Conservation (phyloP, 2,113 vertebrate genomes). For the Marcusenius ussheri region DNA sequence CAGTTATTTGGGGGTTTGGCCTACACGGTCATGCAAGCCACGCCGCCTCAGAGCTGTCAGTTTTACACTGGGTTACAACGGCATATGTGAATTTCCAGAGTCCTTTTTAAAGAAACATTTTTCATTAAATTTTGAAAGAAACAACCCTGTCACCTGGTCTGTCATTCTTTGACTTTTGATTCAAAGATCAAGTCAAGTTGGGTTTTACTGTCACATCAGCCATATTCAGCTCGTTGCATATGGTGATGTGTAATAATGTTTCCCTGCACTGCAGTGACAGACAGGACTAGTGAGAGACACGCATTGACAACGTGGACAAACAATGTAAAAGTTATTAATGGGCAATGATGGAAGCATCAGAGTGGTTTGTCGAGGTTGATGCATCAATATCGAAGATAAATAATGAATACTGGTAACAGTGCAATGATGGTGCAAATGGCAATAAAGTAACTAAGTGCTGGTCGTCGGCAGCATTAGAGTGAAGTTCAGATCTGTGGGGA, state of each 20-base stretch:
- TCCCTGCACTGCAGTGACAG: not conserved
- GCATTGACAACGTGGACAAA: not conserved
- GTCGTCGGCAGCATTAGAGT: not conserved
- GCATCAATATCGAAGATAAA: not conserved
- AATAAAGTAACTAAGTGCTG: not conserved
- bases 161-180: not conserved
- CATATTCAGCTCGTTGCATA: not conserved
- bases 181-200: not conserved
- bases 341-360: not conserved
- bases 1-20: not conserved
- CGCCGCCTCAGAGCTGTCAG: not conserved
- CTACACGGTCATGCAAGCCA: not conserved
- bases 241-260: not conserved
- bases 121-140: conserved; percentile 41
- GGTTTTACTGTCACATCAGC: not conserved
- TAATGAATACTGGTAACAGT: not conserved
- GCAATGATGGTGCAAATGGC: not conserved
- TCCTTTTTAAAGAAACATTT: conserved; percentile 28
- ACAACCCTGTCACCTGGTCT: not conserved
- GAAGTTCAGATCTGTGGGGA: not conserved
- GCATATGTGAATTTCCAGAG: conserved; percentile 21
- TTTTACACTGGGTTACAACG: conserved; percentile 25
- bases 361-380: not conserved
- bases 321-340: not conserved
- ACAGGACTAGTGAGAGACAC: not conserved